Percentiles rank a stretch among this genome's conserved stretches.
These are phyloP conservation scores for Sinosuthora webbiana DNA, from an alignment of 2,113 vertebrate species.

Conservation along the genomic window DNA sequence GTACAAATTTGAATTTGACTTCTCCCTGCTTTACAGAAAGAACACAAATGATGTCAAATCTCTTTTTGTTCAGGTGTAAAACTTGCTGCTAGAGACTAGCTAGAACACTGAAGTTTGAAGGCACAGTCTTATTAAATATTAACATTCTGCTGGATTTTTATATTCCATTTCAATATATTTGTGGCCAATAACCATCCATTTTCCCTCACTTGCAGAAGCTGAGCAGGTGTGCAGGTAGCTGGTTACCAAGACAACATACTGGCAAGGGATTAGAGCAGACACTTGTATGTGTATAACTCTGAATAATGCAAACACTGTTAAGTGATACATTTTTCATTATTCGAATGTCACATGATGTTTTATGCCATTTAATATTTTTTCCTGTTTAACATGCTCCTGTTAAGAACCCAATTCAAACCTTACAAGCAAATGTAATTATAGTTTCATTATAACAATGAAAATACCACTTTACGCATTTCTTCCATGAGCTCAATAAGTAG, in stretches of 20 bases:
- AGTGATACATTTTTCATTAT: slow-evolving; percentile 83
- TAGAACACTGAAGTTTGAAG: slow-evolving; percentile 65
- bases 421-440: slow-evolving; percentile 63
- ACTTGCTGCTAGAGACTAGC: slow-evolving; percentile 44
- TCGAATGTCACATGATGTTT: slow-evolving; percentile 67
- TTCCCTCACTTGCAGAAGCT: slow-evolving; percentile 64
- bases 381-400: slow-evolving; percentile 65
- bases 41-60: slow-evolving; percentile 22
- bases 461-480: slow-evolving; percentile 57
- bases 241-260: slow-evolving; percentile 82
- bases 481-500: slow-evolving; percentile 37
- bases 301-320: slow-evolving; percentile 82
- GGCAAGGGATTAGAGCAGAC: slow-evolving; percentile 79
- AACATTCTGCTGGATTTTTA: slow-evolving; percentile 73
- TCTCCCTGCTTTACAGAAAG: slow-evolving; percentile 30
- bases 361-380: slow-evolving; percentile 44
- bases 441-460: slow-evolving; percentile 75
- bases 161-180: slow-evolving; percentile 76
- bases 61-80: slow-evolving; percentile 56
- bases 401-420: slow-evolving; percentile 68
- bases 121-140: slow-evolving; percentile 76
- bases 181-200: slow-evolving; percentile 70
- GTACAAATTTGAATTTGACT: slow-evolving; percentile 29
- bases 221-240: slow-evolving; percentile 83
- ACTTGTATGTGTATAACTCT: slow-evolving; percentile 77